Percentiles rank a stretch among this genome's conserved stretches.
phyloP scores from a whole-genome alignment of 2,113 vertebrate genomes.

The Paradisaea rubra region DNA sequence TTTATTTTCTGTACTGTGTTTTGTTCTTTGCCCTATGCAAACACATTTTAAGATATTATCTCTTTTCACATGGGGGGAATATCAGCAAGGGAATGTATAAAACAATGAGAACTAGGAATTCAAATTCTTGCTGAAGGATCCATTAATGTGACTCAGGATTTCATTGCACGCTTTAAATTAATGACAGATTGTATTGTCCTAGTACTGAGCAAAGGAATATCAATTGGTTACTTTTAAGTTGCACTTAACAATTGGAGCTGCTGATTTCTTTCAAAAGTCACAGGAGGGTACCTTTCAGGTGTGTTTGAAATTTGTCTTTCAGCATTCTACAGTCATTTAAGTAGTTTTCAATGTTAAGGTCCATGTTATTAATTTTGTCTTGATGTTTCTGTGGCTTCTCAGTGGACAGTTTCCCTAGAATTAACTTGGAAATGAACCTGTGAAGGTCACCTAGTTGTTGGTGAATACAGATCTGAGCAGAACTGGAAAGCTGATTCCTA shows the following conservation, averaged over 20 bases:
- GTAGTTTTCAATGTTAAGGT: neutral
- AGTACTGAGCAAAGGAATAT: neutral
- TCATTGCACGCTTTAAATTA: neutral
- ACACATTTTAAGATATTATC: neutral
- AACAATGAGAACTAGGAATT: neutral
- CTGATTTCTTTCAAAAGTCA: neutral
- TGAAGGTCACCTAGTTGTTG: neutral
- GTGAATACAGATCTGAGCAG: neutral
- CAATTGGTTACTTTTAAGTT: neutral
- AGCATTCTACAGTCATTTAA: neutral
- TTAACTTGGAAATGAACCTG: neutral
- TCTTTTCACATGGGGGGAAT: accelerated
- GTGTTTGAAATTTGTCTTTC: neutral
- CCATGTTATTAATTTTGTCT: neutral
- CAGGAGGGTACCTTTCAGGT: neutral
- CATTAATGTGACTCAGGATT: neutral
- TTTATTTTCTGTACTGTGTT: neutral
- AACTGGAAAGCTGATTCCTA: neutral
- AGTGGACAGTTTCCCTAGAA: neutral
- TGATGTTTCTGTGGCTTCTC: neutral
- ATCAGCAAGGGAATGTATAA: neutral
- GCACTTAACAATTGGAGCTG: neutral
- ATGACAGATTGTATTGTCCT: neutral
- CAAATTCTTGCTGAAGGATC: neutral
- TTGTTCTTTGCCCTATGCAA: neutral